A percentile compares a stretch with the other conserved stretches of the same genome.
Evolutionary conservation across 2,888 invertebrate species (phyloP).

Genomic region (Cantharis nigra): DNA sequence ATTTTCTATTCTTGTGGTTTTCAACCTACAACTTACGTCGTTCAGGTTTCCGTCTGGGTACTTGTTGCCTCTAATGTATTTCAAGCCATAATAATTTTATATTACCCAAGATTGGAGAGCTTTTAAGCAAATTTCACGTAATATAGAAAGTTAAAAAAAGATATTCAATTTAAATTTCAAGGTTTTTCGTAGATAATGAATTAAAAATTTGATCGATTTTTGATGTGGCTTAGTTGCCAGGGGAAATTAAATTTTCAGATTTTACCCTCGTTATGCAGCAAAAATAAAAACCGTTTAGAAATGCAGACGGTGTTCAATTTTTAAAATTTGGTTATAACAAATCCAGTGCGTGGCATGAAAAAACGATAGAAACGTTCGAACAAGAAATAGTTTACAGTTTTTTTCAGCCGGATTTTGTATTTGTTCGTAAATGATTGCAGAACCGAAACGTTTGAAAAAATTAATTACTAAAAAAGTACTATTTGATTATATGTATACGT

Average conservation of each 20-base stretch:
- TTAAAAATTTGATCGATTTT: background rate
- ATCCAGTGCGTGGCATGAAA: background rate
- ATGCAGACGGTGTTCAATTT: background rate
- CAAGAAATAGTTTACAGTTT: background rate
- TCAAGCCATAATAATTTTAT: background rate
- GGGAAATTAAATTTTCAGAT: background rate
- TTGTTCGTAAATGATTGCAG: background rate
- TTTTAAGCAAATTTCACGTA: background rate
- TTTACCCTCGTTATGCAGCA: background rate
- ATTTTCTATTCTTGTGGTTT: background rate
- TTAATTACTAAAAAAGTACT: no score
- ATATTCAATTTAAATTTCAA: background rate
- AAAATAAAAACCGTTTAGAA: background rate
- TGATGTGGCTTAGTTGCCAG: background rate
- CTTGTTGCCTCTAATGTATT: background rate
- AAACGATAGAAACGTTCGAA: background rate
- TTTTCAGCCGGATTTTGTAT: background rate
- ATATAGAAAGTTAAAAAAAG: background rate
- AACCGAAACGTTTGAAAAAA: background rate
- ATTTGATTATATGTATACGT: no score
- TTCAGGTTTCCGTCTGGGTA: background rate
- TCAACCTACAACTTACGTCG: background rate
- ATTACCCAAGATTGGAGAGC: background rate
- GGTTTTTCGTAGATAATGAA: background rate
- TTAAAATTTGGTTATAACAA: background rate